Conservation (phyloP, 2,888 invertebrate species). For the Heliconius charithonia region DNA sequence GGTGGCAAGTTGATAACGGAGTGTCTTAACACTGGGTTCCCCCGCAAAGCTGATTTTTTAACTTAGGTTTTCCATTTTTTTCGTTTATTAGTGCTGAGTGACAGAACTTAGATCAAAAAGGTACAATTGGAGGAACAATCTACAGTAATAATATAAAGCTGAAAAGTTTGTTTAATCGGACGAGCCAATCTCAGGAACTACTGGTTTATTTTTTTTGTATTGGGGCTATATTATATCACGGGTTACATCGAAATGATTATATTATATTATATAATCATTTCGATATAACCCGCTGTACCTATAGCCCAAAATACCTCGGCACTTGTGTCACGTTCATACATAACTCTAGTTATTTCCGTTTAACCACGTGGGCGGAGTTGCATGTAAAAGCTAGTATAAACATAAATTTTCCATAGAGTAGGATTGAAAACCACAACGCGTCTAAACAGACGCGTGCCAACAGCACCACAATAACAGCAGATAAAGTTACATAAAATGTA, state of each 20-base stretch:
- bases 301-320: no score
- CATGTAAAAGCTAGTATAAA: constrained; percentile 1
- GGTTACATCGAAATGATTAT: no score
- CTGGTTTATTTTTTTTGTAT: not conserved
- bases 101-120: not conserved
- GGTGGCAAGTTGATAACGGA: no score
- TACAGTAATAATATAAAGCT: not conserved
- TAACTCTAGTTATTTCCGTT: not conserved
- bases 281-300: no score
- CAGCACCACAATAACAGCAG: not conserved
- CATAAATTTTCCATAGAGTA: not conserved
- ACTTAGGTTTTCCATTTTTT: no score
- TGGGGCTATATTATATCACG: not conserved
- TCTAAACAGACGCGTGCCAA: constrained; percentile 10
- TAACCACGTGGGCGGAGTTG: not conserved
- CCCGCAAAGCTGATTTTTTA: no score
- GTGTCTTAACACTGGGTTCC: no score
- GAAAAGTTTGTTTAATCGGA: not conserved
- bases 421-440: constrained; percentile 11
- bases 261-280: no score
- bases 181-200: not conserved
- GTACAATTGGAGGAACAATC: not conserved
- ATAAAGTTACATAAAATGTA: not conserved
- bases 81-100: not conserved
- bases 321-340: not conserved